Base-by-base conservation (phyloP, 30 jellyfish, hydroid and myxozoan genomes). In the Aurelia sp. region DNA sequence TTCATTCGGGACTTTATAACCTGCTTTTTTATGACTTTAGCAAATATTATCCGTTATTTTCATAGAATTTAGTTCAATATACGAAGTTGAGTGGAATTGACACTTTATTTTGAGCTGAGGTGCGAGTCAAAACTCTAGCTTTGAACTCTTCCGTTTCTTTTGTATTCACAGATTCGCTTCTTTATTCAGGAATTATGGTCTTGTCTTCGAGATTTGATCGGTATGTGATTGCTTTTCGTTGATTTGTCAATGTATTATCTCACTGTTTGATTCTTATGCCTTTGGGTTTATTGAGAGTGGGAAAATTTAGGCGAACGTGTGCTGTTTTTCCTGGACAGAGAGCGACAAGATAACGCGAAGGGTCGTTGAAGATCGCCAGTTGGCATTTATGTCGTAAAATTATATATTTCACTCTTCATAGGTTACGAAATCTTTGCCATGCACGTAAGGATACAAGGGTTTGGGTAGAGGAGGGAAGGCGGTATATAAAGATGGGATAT, bases 151-250 rank as follows among this genome's bases (percentile, higher is more conserved):
- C 93, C 93, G 93, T 84, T 84, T 84, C 87, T 40, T 84, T 84
- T 84, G 93, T 84, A 35, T 76, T 59, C 76, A 18, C 76, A 84
- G 93, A 84, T 76, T 84, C 87, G 75, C 66, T 84, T 73, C 93
- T 84, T 84, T 84, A 84, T 73, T 72, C 93, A n/a, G 84, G 93
- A 40, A 84, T 84, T 73, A 84, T 69, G 82, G 93, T 66, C 93
- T 60, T 84, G 84, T 84, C 93, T 55, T 73, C 85, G 58, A 41
- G 79, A 62, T 73, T 60, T 61, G 74, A 63, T 18, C 66, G 93
- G 93, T 84, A 84, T 70, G 93, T 84, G 81, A 62, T 70, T 59
- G 15, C 79, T 35, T 37, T 61, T 58, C 22, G 74, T 67, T 55
- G 82, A 80, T 67, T 66, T n/a, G 61, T 48, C 53, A 66, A 11